A percentile compares a stretch with the other conserved stretches of the same genome.
phyloP scores from a whole-genome alignment of 2,888 invertebrate species.

The Mythimna vitellina region DNA sequence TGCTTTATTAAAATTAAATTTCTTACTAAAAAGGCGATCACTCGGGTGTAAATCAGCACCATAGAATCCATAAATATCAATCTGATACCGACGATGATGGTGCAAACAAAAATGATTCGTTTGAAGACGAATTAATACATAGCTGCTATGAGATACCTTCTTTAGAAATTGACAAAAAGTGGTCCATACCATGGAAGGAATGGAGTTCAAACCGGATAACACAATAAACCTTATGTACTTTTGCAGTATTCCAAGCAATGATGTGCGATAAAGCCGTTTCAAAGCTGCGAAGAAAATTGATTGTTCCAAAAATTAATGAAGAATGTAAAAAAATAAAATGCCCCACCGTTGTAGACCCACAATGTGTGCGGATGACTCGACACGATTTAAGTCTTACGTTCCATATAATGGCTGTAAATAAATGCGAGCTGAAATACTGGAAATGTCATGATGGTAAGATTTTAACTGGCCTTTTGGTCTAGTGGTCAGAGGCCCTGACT shows the following conservation, averaged over 20 bases:
- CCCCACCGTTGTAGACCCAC: slow-evolving; percentile 64
- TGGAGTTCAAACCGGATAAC: no score
- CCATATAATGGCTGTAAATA: slow-evolving; percentile 68
- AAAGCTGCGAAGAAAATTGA: slow-evolving; percentile 34
- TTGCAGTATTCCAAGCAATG: slow-evolving; percentile 33
- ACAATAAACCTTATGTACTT: not conserved
- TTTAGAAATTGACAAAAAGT: no score
- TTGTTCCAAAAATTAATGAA: slow-evolving; percentile 18
- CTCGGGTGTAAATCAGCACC: no score
- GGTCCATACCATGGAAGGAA: no score
- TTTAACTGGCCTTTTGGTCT: not conserved
- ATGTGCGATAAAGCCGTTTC: slow-evolving; percentile 21
- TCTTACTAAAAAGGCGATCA: no score
- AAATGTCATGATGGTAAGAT: slow-evolving; percentile 75
- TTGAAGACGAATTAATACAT: no score
- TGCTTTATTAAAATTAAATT: no score
- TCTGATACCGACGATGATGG: no score
- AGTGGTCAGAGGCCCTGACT: no score
- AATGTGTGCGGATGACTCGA: slow-evolving; percentile 68
- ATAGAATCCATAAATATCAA: no score
- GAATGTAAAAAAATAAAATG: slow-evolving; percentile 70
- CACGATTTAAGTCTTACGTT: slow-evolving; percentile 37
- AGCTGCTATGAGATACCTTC: no score
- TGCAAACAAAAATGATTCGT: no score
- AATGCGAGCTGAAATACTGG: slow-evolving; percentile 75